A percentile compares a stretch with the other conserved stretches of the same genome.
These are phyloP conservation scores for Rhineura floridana DNA, from an alignment of 2,113 vertebrate species.

Conservation along the genomic window DNA sequence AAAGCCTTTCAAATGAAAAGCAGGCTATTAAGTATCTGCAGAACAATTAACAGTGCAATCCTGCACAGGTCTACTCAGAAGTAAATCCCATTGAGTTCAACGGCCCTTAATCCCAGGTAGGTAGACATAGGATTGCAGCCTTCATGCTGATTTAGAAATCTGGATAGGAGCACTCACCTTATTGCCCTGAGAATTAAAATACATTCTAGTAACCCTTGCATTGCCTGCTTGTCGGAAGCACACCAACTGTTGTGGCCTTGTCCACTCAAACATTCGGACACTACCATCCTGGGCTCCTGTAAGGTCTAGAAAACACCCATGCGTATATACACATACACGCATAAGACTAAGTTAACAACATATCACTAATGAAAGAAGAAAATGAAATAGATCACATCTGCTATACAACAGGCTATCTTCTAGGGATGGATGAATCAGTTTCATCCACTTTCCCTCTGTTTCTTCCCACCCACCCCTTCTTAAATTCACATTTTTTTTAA, in stretches of 20 bases:
- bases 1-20: neutral
- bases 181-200: slow-evolving; percentile 98
- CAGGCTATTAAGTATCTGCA: neutral
- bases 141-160: neutral
- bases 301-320: slow-evolving; percentile 80
- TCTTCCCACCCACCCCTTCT: too few species aligned
- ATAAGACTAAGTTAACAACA: slow-evolving; percentile 9
- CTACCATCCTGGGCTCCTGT: slow-evolving; percentile 98
- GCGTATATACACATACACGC: neutral
- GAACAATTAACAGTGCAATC: neutral
- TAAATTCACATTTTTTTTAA: too few species aligned
- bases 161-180: slow-evolving; percentile 75
- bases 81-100: neutral
- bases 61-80: neutral
- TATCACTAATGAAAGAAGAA: neutral
- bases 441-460: too few species aligned
- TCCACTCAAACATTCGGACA: slow-evolving; percentile 98
- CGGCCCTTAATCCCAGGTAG: neutral
- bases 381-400: neutral
- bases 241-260: slow-evolving; percentile 92
- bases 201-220: slow-evolving; percentile 93
- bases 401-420: too few species aligned
- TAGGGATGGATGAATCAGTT: too few species aligned
- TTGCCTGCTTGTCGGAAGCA: slow-evolving; percentile 97
- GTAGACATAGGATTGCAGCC: neutral